These are phyloP conservation scores for Globicephala melas DNA, from an alignment of 2,113 vertebrate genomes.

Conservation along the genomic window DNA sequence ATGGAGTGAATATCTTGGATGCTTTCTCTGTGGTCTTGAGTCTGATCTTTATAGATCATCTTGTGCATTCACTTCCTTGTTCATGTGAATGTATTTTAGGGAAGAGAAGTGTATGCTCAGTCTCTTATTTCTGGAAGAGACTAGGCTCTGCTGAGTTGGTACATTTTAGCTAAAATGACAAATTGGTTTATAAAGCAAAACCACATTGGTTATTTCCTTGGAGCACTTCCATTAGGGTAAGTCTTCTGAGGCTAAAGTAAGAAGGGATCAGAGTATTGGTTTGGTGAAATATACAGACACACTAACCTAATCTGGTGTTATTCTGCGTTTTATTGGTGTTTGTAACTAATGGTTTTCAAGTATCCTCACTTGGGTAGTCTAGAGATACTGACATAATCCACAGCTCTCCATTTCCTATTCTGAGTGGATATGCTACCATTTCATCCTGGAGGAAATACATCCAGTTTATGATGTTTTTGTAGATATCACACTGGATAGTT, in stretches of 20 bases:
- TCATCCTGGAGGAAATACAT: neutral
- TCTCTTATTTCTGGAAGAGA: neutral
- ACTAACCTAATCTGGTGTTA: neutral
- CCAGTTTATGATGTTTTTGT: neutral
- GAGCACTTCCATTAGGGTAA: neutral
- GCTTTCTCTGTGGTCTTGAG: neutral
- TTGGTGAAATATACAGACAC: neutral
- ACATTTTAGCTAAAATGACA: conserved; percentile 5
- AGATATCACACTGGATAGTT: neutral
- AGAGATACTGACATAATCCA: neutral
- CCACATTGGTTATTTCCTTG: neutral
- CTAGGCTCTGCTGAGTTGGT: neutral
- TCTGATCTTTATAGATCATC: neutral
- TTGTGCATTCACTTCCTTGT: neutral
- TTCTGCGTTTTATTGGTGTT: neutral
- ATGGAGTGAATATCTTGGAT: neutral
- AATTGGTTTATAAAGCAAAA: conserved; percentile 3
- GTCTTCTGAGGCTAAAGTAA: neutral
- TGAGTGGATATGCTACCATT: neutral
- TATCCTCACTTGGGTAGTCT: neutral
- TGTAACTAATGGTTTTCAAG: neutral
- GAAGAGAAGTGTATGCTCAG: neutral
- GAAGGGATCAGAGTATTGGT: neutral
- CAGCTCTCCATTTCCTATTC: neutral
- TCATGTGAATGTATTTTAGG: neutral